These are phyloP conservation scores for Pseudorhiza aurosa DNA, from an alignment of 30 jellyfish, hydroid and myxozoan genomes.

Conservation along the genomic window DNA sequence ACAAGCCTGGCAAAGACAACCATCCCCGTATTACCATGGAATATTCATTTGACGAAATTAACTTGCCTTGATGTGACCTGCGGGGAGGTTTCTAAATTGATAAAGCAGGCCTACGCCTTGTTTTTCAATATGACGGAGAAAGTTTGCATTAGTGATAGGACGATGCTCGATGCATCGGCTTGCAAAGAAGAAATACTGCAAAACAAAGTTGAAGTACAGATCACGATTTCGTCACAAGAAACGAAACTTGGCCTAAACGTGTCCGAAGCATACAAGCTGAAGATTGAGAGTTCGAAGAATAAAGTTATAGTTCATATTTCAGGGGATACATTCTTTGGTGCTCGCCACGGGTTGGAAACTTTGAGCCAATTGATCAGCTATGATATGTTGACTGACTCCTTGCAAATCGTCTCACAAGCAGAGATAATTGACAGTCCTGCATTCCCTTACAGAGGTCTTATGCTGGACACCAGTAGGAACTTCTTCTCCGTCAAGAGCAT, in stretches of 20 bases:
- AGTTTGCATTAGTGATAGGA: conserved; percentile 15
- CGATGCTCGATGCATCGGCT: conserved; percentile 18
- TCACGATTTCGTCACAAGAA: conserved; percentile 21
- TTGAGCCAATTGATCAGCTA: conserved; percentile 81
- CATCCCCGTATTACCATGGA: conserved; percentile 32
- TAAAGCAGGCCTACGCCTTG: conserved; percentile 21
- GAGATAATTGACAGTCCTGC: conserved; percentile 66
- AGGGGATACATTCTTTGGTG: conserved; percentile 78
- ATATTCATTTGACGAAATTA: background rate
- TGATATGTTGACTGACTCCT: conserved; percentile 48
- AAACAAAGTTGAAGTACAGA: conserved; percentile 23
- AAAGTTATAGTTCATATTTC: conserved; percentile 26
- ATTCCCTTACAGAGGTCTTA: conserved; percentile 69
- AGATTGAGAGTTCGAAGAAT: conserved; percentile 3
- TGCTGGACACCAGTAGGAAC: conserved; percentile 72
- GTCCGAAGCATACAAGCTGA: conserved; percentile 64
- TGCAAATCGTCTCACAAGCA: conserved; percentile 78
- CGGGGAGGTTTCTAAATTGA: background rate
- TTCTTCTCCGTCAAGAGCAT: conserved; percentile 62
- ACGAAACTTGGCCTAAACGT: conserved; percentile 53
- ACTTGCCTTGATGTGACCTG: conserved; percentile 27
- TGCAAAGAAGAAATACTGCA: conserved; percentile 6
- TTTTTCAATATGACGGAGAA: conserved; percentile 11
- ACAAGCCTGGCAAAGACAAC: conserved; percentile 22
- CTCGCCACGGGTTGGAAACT: conserved; percentile 88